A percentile compares a stretch with the other conserved stretches of the same genome.
Conservation (phyloP, 2,113 vertebrate species). For the Chaenogobius annularis region DNA sequence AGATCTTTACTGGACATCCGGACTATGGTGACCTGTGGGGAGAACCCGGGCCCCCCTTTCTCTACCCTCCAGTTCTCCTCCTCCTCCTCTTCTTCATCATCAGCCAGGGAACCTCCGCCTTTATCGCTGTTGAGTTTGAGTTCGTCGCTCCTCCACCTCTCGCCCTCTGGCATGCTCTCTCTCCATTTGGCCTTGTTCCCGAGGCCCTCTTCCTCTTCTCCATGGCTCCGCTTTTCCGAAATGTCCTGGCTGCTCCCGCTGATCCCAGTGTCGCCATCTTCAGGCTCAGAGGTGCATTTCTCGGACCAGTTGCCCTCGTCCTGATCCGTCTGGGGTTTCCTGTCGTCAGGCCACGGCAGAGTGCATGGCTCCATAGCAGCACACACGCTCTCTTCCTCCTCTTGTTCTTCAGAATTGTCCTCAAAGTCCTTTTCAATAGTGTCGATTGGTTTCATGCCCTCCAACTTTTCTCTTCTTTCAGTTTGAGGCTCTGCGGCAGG, state of each 20-base stretch:
- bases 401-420: background rate
- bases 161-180: constrained; percentile 72
- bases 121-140: background rate
- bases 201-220: constrained; percentile 6
- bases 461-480: background rate
- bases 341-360: constrained; percentile 55
- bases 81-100: constrained; percentile 29
- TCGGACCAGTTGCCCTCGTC: constrained; percentile 23
- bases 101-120: constrained; percentile 46
- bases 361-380: constrained; percentile 53
- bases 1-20: constrained; percentile 28
- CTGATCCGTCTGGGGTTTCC: constrained; percentile 13
- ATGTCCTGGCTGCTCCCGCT: constrained; percentile 43
- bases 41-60: constrained; percentile 59
- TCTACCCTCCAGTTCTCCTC: constrained; percentile 38
- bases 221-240: constrained; percentile 31
- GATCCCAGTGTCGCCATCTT: constrained; percentile 35
- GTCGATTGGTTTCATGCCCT: background rate
- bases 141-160: constrained; percentile 61
- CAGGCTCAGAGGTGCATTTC: constrained; percentile 12
- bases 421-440: background rate
- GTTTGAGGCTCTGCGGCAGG: constrained; percentile 17
- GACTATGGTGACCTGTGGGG: constrained; percentile 69
- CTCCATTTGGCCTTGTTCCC: constrained; percentile 56
- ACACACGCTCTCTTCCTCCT: constrained; percentile 26